phyloP scores from a whole-genome alignment of 2,113 vertebrate genomes.

The Todiramphus chloris region DNA sequence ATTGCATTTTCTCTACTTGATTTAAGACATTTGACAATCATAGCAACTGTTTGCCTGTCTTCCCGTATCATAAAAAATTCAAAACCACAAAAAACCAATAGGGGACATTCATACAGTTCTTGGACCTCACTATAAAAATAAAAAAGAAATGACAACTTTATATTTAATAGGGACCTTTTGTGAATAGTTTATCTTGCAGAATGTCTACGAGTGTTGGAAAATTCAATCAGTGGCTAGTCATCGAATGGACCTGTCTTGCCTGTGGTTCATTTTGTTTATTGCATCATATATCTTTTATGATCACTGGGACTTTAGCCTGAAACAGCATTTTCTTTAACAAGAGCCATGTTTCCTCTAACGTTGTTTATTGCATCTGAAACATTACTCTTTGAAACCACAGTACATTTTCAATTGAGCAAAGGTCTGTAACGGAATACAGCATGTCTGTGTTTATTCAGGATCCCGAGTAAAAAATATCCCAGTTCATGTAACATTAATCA shows the following conservation, averaged over 20 bases:
- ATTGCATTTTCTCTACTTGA: conserved; percentile 71
- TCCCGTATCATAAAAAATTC: conserved; percentile 65
- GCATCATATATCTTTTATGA: conserved; percentile 83
- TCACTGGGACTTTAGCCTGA: conserved; percentile 78
- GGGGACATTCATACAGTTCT: conserved; percentile 21
- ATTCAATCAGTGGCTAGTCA: conserved; percentile 76
- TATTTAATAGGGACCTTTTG: conserved; percentile 67
- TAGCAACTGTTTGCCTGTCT: conserved; percentile 77
- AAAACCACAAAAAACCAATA: conserved; percentile 65
- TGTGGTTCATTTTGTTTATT: conserved; percentile 81
- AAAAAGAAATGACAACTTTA: conserved; percentile 64
- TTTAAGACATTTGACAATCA: conserved; percentile 80
- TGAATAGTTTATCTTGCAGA: conserved; percentile 71
- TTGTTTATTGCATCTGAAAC: conserved; percentile 80
- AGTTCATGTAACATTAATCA: conserved; percentile 84
- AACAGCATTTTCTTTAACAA: conserved; percentile 83
- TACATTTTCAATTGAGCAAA: conserved; percentile 78
- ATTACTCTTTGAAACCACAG: conserved; percentile 76
- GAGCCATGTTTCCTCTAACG: conserved; percentile 74
- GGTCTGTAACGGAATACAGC: conserved; percentile 77
- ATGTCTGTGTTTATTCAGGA: conserved; percentile 81
- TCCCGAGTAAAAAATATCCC: conserved; percentile 64
- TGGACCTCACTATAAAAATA: conserved; percentile 47
- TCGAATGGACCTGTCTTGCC: conserved; percentile 70
- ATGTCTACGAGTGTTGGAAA: conserved; percentile 68